Evolutionary conservation across 2,797 vertebrate species (phyloP), one percentile per base, ranked within the genome.

Genomic region (Arctocebus calabarensis): DNA sequence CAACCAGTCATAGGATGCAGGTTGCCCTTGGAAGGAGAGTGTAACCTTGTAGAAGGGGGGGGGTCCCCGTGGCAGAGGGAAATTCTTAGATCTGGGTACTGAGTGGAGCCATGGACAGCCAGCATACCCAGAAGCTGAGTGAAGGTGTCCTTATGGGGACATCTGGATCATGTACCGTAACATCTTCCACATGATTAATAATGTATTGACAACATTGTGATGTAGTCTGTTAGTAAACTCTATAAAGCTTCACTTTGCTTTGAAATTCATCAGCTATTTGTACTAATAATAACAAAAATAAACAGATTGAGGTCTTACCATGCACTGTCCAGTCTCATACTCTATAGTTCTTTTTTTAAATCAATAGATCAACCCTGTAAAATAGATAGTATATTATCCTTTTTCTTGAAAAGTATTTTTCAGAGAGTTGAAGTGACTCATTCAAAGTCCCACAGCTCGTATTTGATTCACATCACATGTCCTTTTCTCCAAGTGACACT

Each of bases 361-460:
- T 61, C 8, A 29, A 77, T 16, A 77, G 2, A 64, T 40, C 27
- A 79, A n/a, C 17, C 45, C 13, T 64, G 16, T 83, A 84, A 87
- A 83, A 43, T 55, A 86, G 40, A 25, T 86, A 94, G 85, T 13
- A 29, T 68, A 90, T 90, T 89, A 91, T 91, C 20, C n/a, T 79
- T 92, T 92, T 91, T 92, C 48, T 73, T 88, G 32, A 88, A 88
- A 94, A 59, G 6, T 34, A 84, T 88, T 92, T 87, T 84, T 90
- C 25, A 88, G 57, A 66, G 59, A 84, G 66, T 84, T 66, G 34
- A 70, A 45, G 17, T 32, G 10, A 92, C 84, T 95, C 43, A 57
- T 37, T 13, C 5, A 66, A 2, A 32, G 11, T 73, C 55, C 77
- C 57, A 52, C 17, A 84, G 37, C 43, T 81, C 43, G 14, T 77